Evolutionary conservation across 1,140 invertebrate genomes (phyloP).

Genomic region (Drosophila nikananu): DNA sequence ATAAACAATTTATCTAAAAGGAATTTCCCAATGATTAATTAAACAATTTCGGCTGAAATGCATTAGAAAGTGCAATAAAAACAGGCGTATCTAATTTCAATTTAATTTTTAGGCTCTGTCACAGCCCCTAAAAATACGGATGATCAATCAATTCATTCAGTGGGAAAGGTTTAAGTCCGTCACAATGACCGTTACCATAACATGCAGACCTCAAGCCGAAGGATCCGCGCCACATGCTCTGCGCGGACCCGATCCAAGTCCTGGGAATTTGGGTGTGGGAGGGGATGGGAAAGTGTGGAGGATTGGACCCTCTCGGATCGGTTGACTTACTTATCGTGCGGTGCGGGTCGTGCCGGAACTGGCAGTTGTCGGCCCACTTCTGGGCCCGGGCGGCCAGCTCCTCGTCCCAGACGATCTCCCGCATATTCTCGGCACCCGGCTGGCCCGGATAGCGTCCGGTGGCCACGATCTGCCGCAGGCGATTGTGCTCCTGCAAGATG

Average conservation of each 20-base stretch:
- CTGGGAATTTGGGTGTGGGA: constrained; percentile 13
- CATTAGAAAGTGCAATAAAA: constrained; percentile 28
- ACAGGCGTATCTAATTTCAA: constrained; percentile 10
- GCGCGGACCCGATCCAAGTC: constrained; percentile 20
- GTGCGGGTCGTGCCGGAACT: constrained; percentile 90
- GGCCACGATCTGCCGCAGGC: constrained; percentile 91
- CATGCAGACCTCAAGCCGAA: constrained; percentile 56
- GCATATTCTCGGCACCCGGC: constrained; percentile 92
- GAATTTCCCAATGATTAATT: constrained; percentile 13
- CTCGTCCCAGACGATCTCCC: constrained; percentile 95
- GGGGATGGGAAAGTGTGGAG: background rate
- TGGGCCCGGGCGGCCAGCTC: constrained; percentile 93
- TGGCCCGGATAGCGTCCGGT: constrained; percentile 91
- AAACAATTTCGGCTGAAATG: constrained; percentile 9
- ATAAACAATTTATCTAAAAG: background rate
- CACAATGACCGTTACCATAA: constrained; percentile 19
- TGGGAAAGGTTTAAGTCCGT: background rate
- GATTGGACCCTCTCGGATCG: no score
- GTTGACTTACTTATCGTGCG: constrained; percentile 88
- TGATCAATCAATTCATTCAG: background rate
- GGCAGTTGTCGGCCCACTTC: constrained; percentile 92
- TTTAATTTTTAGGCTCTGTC: background rate
- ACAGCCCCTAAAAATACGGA: constrained; percentile 17
- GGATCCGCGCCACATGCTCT: constrained; percentile 43
- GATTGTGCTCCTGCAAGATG: constrained; percentile 93